Percentiles rank a stretch among this genome's conserved stretches.
Conservation (phyloP, 2,797 vertebrate genomes). For the Hippopotamyrus pictus region DNA sequence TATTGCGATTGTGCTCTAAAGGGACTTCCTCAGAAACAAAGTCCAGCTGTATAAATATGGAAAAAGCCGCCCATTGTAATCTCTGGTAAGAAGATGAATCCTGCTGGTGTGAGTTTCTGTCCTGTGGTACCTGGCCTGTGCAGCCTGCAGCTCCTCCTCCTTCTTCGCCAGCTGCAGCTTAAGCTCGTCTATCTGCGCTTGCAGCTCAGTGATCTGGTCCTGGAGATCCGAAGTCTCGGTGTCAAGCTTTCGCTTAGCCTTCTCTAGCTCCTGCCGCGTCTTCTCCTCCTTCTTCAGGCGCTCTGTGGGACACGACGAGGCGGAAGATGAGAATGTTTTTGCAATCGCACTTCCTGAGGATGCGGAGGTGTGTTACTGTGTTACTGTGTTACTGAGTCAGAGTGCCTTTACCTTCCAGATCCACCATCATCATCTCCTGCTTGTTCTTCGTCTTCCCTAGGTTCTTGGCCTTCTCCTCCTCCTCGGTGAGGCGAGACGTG, state of each 20-base stretch:
- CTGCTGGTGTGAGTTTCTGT: background rate
- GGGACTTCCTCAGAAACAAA: background rate
- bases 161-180: slow-evolving; percentile 89
- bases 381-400: background rate
- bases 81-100: background rate
- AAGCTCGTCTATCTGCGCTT: slow-evolving; percentile 90
- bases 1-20: background rate
- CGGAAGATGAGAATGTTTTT: background rate
- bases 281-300: slow-evolving; percentile 95
- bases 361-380: background rate
- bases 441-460: slow-evolving; percentile 93
- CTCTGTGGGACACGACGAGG: background rate
- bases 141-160: slow-evolving; percentile 88
- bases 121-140: slow-evolving; percentile 56
- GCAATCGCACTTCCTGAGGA: background rate
- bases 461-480: slow-evolving; percentile 97
- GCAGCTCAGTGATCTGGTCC: slow-evolving; percentile 93
- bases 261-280: slow-evolving; percentile 90
- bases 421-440: slow-evolving; percentile 96
- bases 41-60: background rate
- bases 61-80: background rate
- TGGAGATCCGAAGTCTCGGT: slow-evolving; percentile 90
- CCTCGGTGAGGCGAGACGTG: slow-evolving; percentile 84
- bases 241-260: slow-evolving; percentile 92
- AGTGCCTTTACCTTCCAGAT: slow-evolving; percentile 79